Evolutionary conservation across 2,888 invertebrate genomes (phyloP).

Genomic region (Pyrocoelia pectoralis): DNA sequence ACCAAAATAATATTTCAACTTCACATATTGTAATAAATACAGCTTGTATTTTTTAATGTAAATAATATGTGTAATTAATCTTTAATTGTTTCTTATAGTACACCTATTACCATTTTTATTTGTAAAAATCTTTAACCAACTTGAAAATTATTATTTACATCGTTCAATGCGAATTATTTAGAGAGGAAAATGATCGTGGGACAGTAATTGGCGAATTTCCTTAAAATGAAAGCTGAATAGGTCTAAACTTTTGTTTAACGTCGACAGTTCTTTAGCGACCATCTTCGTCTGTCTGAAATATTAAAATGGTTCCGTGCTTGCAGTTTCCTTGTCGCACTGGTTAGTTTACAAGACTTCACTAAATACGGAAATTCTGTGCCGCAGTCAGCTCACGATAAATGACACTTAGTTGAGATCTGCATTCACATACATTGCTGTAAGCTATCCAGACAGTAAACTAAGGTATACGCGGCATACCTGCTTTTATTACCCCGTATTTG

Average conservation of each 20-base stretch:
- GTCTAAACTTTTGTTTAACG: constrained; percentile 7
- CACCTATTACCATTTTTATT: too few species aligned
- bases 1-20: neutral
- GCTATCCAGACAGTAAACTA: constrained; percentile 52
- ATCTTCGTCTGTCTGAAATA: constrained; percentile 38
- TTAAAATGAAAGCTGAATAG: too few species aligned
- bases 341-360: constrained; percentile 47
- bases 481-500: constrained; percentile 44
- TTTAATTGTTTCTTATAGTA: neutral
- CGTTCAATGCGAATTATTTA: too few species aligned
- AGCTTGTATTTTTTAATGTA: neutral
- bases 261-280: constrained; percentile 24
- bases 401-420: constrained; percentile 53
- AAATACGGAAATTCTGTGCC: constrained; percentile 53
- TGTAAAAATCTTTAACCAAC: too few species aligned
- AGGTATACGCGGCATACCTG: constrained; percentile 42
- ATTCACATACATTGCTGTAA: constrained; percentile 52
- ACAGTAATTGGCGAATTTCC: neutral
- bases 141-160: too few species aligned
- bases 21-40: neutral
- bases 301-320: constrained; percentile 40
- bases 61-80: neutral
- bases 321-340: constrained; percentile 38
- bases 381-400: constrained; percentile 48
- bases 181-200: too few species aligned